Evolutionary conservation across 2,888 invertebrate species (phyloP), one percentile per base, ranked within the genome.

Genomic region (Drosophila paracracens): DNA sequence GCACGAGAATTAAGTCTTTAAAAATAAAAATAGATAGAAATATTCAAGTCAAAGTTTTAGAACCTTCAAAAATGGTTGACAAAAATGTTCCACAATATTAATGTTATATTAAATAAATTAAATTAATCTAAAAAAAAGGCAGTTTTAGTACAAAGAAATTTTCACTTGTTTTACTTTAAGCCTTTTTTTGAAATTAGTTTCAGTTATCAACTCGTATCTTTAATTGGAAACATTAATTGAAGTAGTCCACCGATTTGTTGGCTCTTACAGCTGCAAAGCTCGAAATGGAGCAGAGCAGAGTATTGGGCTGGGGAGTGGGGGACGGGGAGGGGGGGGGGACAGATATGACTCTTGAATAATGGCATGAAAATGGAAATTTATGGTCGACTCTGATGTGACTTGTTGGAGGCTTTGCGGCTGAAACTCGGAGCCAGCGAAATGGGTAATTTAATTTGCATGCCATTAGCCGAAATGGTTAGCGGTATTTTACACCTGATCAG

Each of bases 341-440:
- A 70, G 48, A 74, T 48, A 65, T 50, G 59, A 62, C 31, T 58
- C 56, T 53, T 80, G 59, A 81, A 62, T 79, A 80, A 81, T 73
- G 83, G 51, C 69, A 51, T 35, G 36, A 65, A 76, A 74, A 81
- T 83, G 59, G 56, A 83, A 74, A 83, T 81, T 81, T 70, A 83
- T 81, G 83, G 51, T 56, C 40, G 43, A 4, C 62, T 33, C 52
- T 38, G 56, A 53, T 65, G 64, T 58, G 16, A 46, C 29, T 27
- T 11, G 43, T 38, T 54, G 48, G 46, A 31, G 62, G 16, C 18
- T 36, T 36, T 18, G 25, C 25, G 35, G 53, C 70, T 35, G 29
- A 38, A 8, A 18, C 13, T 38, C 11, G 6, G 38, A 52, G 29
- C n/a, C 21, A 35, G 29, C 53, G 6, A 21, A 67, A 46, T 57